Evolutionary conservation across 2,113 vertebrate genomes (phyloP).

Genomic region (Spilogale gracilis): DNA sequence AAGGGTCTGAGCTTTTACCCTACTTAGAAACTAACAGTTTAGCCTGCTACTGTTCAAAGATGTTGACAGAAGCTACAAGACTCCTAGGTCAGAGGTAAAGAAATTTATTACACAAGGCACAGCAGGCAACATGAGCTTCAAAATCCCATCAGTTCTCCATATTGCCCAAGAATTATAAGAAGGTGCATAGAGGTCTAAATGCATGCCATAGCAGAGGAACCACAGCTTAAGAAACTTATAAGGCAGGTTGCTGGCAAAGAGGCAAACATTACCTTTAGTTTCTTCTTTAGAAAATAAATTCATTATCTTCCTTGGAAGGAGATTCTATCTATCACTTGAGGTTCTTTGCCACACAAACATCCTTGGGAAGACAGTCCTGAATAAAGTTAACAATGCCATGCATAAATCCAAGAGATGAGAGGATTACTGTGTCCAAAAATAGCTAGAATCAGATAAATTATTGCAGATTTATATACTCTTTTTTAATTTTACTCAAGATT

Average conservation of each 20-base stretch:
- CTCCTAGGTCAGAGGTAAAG: background rate
- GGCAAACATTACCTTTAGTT: background rate
- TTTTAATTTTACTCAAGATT: background rate
- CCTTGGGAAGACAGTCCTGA: background rate
- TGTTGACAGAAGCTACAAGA: background rate
- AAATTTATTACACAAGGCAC: background rate
- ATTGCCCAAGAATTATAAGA: background rate
- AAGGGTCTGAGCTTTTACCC: background rate
- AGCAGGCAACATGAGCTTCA: background rate
- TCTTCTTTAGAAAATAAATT: background rate
- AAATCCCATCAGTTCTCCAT: background rate
- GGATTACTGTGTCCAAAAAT: background rate
- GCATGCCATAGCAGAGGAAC: background rate
- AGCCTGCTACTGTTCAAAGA: background rate
- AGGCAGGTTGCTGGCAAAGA: background rate
- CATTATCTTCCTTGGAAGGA: background rate
- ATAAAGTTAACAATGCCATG: background rate
- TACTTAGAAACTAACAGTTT: background rate
- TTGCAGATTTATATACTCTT: background rate
- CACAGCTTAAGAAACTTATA: background rate
- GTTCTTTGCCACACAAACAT: background rate
- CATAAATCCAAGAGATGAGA: background rate
- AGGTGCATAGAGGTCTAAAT: background rate
- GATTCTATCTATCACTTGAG: background rate
- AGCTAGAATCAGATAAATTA: background rate